A percentile compares a stretch with the other conserved stretches of the same genome.
Evolutionary conservation across 2,888 invertebrate genomes (phyloP).

Genomic region (Heliconius hortense): DNA sequence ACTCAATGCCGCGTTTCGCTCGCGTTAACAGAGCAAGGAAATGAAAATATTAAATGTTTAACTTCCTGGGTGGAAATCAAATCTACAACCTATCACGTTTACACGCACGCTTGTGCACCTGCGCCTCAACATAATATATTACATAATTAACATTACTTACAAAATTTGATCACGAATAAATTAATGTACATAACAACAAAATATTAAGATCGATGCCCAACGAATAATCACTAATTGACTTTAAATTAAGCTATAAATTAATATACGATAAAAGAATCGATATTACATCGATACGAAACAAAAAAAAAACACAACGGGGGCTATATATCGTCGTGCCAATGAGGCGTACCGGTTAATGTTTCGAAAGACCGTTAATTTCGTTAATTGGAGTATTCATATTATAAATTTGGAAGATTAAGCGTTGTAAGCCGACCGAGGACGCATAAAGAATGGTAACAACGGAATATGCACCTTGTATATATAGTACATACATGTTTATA

Average conservation of each 20-base stretch:
- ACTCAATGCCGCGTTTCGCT: no score
- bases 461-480: slow-evolving; percentile 12
- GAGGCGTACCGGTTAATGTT: slow-evolving; percentile 48
- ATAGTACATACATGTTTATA: background rate
- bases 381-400: slow-evolving; percentile 70
- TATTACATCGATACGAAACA: slow-evolving; percentile 52
- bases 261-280: slow-evolving; percentile 76
- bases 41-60: no score
- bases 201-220: slow-evolving; percentile 53
- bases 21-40: no score
- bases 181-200: slow-evolving; percentile 14
- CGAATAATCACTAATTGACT: slow-evolving; percentile 68
- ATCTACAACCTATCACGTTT: no score
- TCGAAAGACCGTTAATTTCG: slow-evolving; percentile 55
- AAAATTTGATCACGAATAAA: background rate
- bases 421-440: slow-evolving; percentile 18
- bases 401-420: slow-evolving; percentile 63
- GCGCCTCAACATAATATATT: background rate
- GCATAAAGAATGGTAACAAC: slow-evolving; percentile 9
- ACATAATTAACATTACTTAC: background rate
- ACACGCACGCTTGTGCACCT: no score
- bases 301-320: slow-evolving; percentile 49
- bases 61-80: no score
- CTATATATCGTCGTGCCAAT: slow-evolving; percentile 47
- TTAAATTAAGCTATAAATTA: slow-evolving; percentile 75